These are phyloP conservation scores for Ophiodon elongatus DNA, from an alignment of 2,113 vertebrate genomes.

Conservation along the genomic window DNA sequence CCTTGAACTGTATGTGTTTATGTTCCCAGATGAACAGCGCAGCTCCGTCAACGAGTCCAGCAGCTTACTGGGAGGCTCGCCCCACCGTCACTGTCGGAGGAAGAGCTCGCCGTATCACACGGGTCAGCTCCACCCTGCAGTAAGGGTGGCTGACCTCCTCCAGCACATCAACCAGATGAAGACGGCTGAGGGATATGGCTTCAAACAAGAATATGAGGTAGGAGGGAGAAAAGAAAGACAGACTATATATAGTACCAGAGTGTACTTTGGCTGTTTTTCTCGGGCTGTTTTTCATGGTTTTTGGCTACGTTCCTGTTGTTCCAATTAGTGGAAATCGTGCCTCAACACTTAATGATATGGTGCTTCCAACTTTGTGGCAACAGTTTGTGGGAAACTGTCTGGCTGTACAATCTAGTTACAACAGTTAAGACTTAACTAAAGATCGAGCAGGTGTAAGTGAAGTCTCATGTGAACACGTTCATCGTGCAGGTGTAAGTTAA, in stretches of 20 bases:
- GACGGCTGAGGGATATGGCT: constrained; percentile 93
- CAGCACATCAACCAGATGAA: constrained; percentile 99
- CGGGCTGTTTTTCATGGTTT: neutral
- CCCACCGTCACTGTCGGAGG: constrained; percentile 86
- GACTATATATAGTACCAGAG: accelerated
- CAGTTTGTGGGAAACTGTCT: too few relatives aligned
- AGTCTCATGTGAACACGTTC: neutral
- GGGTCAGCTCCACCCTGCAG: constrained; percentile 93
- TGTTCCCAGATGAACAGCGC: constrained; percentile 88
- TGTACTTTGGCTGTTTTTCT: neutral
- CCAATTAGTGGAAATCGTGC: neutral
- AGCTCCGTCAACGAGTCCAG: constrained; percentile 93
- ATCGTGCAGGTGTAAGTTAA: neutral
- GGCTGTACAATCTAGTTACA: neutral
- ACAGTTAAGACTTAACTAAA: neutral
- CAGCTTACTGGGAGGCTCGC: constrained; percentile 91
- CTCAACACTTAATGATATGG: neutral
- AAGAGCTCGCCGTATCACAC: constrained; percentile 95
- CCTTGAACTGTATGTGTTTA: neutral
- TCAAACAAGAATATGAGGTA: constrained; percentile 98
- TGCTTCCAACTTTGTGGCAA: constrained; percentile 1
- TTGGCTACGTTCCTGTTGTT: neutral
- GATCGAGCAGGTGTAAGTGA: neutral
- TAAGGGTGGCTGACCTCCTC: constrained; percentile 93
- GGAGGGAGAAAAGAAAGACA: constrained; percentile 12